Percentiles rank a stretch among this genome's conserved stretches.
phyloP scores from a whole-genome alignment of 1,140 invertebrate genomes.

The Aphaenogaster ashmeadi region DNA sequence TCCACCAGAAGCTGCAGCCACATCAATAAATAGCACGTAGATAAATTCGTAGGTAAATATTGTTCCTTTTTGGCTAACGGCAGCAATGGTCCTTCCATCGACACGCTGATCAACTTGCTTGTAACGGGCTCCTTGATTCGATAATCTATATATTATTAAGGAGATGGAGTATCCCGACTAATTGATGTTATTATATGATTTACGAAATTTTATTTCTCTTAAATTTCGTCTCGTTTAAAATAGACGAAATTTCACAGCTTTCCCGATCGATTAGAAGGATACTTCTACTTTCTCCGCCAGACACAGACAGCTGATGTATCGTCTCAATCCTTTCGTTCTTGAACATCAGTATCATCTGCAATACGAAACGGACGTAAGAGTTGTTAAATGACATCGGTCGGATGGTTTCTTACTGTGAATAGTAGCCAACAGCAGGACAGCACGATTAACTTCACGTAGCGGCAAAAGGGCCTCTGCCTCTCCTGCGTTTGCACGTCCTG shows the following conservation, averaged over 20 bases:
- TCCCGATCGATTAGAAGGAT: conserved; percentile 43
- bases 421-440: conserved; percentile 80
- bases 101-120: conserved; percentile 83
- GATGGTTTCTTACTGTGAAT: conserved; percentile 78
- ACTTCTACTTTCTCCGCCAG: conserved; percentile 75
- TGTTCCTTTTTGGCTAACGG: conserved; percentile 76
- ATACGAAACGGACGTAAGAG: conserved; percentile 70
- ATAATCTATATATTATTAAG: conserved; percentile 80
- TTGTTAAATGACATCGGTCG: background rate
- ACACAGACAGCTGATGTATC: conserved; percentile 89
- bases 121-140: conserved; percentile 80
- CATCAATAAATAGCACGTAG: conserved; percentile 84
- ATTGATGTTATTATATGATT: background rate
- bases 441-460: conserved; percentile 78
- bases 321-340: conserved; percentile 89
- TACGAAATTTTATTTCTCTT: background rate
- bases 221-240: background rate
- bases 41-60: conserved; percentile 83
- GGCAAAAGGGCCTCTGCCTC: conserved; percentile 73
- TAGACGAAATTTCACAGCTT: background rate
- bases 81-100: conserved; percentile 87
- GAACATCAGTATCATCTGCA: conserved; percentile 90
- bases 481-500: conserved; percentile 53
- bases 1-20: conserved; percentile 85
- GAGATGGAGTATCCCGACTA: background rate